These are phyloP conservation scores for Zaprionus nigranus DNA, from an alignment of 1,140 invertebrate genomes.

Conservation along the genomic window DNA sequence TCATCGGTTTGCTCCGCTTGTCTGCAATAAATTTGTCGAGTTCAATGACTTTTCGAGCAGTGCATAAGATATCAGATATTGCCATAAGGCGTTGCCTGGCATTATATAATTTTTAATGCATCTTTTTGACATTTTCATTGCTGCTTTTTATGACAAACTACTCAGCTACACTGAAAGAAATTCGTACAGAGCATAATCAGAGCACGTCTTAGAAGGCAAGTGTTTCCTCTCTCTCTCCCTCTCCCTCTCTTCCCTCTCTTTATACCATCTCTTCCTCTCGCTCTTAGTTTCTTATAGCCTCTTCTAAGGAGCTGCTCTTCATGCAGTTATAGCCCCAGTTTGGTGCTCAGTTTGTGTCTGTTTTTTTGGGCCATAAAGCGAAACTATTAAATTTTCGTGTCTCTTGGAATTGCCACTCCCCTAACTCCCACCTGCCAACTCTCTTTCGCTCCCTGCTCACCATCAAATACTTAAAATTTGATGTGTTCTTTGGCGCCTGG, in stretches of 20 bases:
- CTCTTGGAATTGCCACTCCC: conserved; percentile 39
- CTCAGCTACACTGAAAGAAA: conserved; percentile 26
- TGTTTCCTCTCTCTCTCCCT: conserved; percentile 18
- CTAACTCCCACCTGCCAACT: not conserved
- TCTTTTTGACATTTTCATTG: conserved; percentile 6
- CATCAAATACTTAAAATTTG: conserved; percentile 59
- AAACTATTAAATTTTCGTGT: conserved; percentile 76
- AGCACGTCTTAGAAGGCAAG: conserved; percentile 40
- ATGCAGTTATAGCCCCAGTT: conserved; percentile 14
- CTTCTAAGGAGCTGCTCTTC: not conserved
- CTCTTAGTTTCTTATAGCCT: conserved; percentile 27
- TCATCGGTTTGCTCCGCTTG: not conserved
- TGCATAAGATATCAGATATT: conserved; percentile 37
- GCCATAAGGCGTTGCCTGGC: conserved; percentile 16
- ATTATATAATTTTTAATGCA: conserved; percentile 54
- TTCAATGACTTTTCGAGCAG: conserved; percentile 7
- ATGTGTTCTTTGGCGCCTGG: conserved; percentile 69
- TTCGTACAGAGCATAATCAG: conserved; percentile 20
- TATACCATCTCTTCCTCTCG: not conserved
- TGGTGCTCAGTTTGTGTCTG: conserved; percentile 9
- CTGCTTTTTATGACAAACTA: conserved; percentile 49
- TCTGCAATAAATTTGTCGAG: not conserved
- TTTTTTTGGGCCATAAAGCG: conserved; percentile 46
- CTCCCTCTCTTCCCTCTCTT: not conserved
- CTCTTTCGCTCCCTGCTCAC: conserved; percentile 1